A percentile compares a stretch with the other conserved stretches of the same genome.
Evolutionary conservation across 2,113 vertebrate genomes (phyloP).

Genomic region (Probosciger aterrimus): DNA sequence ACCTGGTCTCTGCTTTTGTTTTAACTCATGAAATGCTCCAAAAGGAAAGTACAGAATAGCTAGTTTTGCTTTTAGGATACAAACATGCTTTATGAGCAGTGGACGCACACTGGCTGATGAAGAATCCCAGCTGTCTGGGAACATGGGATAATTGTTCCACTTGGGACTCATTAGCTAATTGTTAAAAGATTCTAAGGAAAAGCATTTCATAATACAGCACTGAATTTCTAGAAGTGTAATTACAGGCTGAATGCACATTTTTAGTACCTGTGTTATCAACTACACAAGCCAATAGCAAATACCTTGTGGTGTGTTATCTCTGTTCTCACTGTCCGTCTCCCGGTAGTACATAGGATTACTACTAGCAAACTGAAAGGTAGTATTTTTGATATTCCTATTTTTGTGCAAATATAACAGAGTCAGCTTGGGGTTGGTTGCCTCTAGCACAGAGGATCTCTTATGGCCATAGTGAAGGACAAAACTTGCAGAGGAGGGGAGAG

Average conservation of each 20-base stretch:
- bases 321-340: background rate
- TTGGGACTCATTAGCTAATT: slow-evolving; percentile 64
- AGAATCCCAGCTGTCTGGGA: slow-evolving; percentile 1
- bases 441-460: background rate
- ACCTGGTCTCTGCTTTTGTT: background rate
- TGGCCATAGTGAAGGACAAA: background rate
- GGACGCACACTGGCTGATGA: background rate
- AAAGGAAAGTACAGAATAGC: background rate
- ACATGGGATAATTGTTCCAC: slow-evolving; percentile 50
- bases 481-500: background rate
- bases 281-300: background rate
- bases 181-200: slow-evolving; percentile 44
- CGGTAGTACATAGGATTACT: background rate
- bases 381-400: background rate
- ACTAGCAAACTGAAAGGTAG: background rate
- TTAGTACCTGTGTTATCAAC: background rate
- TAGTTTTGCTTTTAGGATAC: background rate
- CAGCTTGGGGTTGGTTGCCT: background rate
- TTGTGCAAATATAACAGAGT: background rate
- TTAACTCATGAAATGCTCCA: background rate
- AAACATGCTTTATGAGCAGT: background rate
- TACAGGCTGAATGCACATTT: background rate
- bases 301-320: background rate
- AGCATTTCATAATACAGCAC: slow-evolving; percentile 39
- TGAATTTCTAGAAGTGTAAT: slow-evolving; percentile 37